Percentiles rank a stretch among this genome's conserved stretches.
phyloP scores from a whole-genome alignment of 1,140 invertebrate genomes.

The Brachionus manjavacas region DNA sequence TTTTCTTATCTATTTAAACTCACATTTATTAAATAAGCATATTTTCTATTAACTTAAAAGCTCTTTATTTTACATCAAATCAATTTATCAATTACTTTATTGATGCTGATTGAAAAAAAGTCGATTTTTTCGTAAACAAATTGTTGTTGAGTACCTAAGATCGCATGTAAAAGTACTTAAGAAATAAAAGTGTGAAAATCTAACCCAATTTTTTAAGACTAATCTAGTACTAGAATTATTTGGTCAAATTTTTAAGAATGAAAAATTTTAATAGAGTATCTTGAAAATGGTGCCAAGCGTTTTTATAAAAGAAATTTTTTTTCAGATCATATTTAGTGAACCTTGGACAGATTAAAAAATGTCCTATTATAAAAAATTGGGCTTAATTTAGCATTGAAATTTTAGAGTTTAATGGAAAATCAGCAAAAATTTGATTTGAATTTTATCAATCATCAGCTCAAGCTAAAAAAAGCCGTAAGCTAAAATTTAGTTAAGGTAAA shows the following conservation, averaged over 20 bases:
- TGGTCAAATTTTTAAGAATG: background rate
- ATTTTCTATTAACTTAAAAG: background rate
- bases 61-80: background rate
- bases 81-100: background rate
- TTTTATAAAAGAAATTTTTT: too few relatives aligned
- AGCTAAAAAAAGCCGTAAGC: too few relatives aligned
- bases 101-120: background rate
- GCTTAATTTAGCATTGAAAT: background rate
- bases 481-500: background rate
- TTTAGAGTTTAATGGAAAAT: background rate
- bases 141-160: background rate
- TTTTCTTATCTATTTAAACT: background rate
- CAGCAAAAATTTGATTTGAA: background rate
- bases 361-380: too few relatives aligned
- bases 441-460: background rate
- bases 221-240: background rate
- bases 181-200: background rate
- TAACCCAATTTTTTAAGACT: background rate
- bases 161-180: background rate
- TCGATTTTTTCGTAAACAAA: background rate
- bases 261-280: background rate
- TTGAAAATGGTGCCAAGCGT: background rate
- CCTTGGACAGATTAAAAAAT: too few relatives aligned
- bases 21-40: background rate
- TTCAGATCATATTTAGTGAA: too few relatives aligned